These are phyloP conservation scores for Montipora foliosa DNA, from an alignment of 64 coral and sea anemone genomes.

Conservation along the genomic window DNA sequence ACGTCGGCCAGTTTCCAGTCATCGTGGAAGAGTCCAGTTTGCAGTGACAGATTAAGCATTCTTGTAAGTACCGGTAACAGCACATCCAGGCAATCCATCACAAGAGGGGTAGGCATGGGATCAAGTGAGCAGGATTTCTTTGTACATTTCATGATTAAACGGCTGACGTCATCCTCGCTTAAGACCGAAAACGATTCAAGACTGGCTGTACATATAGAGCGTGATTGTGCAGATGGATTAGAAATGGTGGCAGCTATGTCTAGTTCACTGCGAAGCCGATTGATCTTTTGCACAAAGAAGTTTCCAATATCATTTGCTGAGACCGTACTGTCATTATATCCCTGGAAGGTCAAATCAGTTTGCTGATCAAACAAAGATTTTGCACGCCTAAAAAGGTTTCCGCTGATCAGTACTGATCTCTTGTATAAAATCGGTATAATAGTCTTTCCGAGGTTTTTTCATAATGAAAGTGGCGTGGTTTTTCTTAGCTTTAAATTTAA, in stretches of 20 bases:
- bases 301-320: slow-evolving; percentile 56
- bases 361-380: slow-evolving; percentile 28
- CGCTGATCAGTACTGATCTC: slow-evolving; percentile 42
- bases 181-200: slow-evolving; percentile 2
- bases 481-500: not conserved
- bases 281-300: slow-evolving; percentile 58
- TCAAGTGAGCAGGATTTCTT: slow-evolving; percentile 66
- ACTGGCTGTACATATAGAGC: not conserved
- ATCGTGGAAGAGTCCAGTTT: slow-evolving; percentile 11
- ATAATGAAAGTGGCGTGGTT: slow-evolving; percentile 44
- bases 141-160: slow-evolving; percentile 36
- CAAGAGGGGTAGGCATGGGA: slow-evolving; percentile 52
- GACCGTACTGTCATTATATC: slow-evolving; percentile 47
- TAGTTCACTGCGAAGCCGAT: slow-evolving; percentile 32
- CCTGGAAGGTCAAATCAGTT: slow-evolving; percentile 20
- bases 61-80: slow-evolving; percentile 49
- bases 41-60: slow-evolving; percentile 48
- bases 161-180: slow-evolving; percentile 10
- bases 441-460: slow-evolving; percentile 27
- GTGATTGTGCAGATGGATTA: not conserved
- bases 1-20: not conserved
- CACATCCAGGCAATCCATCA: slow-evolving; percentile 41
- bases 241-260: slow-evolving; percentile 5
- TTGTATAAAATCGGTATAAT: slow-evolving; percentile 41
- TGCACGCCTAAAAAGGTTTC: slow-evolving; percentile 28